Conservation (phyloP, 2,888 invertebrate genomes). For the Prosopocoilus inquinatus region DNA sequence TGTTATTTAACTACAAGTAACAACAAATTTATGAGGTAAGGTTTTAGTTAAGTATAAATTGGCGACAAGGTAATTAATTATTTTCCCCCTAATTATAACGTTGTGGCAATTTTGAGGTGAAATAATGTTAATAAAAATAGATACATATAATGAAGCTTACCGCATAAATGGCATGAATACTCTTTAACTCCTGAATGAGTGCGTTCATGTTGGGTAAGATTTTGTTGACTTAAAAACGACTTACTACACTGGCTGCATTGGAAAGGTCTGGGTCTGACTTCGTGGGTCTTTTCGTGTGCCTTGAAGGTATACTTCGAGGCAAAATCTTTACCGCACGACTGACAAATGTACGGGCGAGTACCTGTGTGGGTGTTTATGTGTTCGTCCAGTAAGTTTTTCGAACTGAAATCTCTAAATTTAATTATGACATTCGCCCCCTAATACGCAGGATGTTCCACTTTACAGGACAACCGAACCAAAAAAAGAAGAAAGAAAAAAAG, state of each 20-base stretch:
- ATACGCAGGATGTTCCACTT: no score
- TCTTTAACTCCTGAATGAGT: constrained; percentile 72
- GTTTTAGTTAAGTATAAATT: background rate
- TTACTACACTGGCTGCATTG: constrained; percentile 68
- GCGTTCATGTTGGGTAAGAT: constrained; percentile 71
- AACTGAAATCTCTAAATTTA: constrained; percentile 46
- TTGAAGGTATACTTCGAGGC: constrained; percentile 77
- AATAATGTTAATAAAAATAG: background rate
- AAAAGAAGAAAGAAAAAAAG: no score
- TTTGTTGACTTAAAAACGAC: constrained; percentile 74
- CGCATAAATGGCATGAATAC: constrained; percentile 66
- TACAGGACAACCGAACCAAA: no score
- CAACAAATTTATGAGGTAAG: no score
- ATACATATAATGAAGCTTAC: constrained; percentile 48
- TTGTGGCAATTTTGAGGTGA: no score
- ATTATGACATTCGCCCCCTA: no score
- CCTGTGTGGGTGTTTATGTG: constrained; percentile 73
- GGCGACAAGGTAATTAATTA: no score
- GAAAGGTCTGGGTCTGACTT: constrained; percentile 65
- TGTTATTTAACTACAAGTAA: no score
- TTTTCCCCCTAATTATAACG: no score
- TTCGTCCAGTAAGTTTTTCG: constrained; percentile 67
- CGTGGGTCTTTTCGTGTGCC: constrained; percentile 74
- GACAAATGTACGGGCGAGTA: constrained; percentile 64
- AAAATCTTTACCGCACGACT: constrained; percentile 68